Evolutionary conservation across 2,113 vertebrate genomes (phyloP).

Genomic region (Apus apus): DNA sequence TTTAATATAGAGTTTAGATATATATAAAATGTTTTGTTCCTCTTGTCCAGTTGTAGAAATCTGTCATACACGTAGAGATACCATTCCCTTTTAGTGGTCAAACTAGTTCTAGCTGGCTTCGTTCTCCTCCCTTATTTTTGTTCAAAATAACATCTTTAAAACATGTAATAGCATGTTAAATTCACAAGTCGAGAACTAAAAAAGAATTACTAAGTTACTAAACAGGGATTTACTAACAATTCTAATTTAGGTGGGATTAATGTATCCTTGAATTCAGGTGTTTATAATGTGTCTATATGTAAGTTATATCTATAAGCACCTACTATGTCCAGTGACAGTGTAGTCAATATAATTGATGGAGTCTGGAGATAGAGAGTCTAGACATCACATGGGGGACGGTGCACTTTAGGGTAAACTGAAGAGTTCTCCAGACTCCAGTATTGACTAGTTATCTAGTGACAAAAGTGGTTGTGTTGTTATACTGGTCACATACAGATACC

Average conservation of each 20-base stretch:
- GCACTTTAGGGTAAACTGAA: neutral
- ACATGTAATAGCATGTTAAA: neutral
- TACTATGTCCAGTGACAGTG: neutral
- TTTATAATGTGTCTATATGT: neutral
- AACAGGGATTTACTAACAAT: neutral
- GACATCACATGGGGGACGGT: neutral
- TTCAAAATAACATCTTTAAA: neutral
- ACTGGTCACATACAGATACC: neutral
- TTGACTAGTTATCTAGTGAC: neutral
- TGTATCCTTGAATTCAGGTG: neutral
- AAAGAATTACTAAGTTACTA: neutral
- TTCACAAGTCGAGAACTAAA: neutral
- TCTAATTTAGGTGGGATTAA: neutral
- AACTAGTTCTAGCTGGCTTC: neutral
- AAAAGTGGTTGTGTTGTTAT: neutral
- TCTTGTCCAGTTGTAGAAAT: neutral
- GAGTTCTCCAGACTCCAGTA: neutral
- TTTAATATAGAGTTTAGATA: neutral
- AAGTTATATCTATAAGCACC: neutral
- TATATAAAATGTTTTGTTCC: neutral
- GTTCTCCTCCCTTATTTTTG: accelerated
- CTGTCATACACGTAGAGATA: neutral
- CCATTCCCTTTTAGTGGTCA: neutral
- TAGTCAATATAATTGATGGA: neutral
- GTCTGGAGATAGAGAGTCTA: neutral